Percentiles rank a stretch among this genome's conserved stretches.
Conservation (phyloP, 2,888 invertebrate species). For the Agonopterix alstromeriana region DNA sequence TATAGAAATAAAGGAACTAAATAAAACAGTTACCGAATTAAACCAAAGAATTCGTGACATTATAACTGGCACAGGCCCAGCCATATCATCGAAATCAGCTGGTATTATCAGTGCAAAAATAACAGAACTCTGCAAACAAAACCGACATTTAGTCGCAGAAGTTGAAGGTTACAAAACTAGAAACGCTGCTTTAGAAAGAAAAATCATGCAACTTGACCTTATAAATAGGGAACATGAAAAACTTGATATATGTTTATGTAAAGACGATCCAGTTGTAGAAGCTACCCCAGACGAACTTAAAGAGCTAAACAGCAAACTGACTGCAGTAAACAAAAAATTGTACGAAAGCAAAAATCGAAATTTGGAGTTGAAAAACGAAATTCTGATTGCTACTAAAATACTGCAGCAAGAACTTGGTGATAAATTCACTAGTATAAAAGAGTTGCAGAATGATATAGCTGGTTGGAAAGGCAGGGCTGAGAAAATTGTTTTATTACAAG, state of each 20-base stretch:
- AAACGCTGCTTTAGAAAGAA: slow-evolving; percentile 71
- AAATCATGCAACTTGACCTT: slow-evolving; percentile 60
- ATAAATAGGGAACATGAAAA: slow-evolving; percentile 51
- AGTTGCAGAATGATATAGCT: slow-evolving; percentile 72
- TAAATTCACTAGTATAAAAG: slow-evolving; percentile 79
- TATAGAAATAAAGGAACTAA: slow-evolving; percentile 54
- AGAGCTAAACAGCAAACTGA: slow-evolving; percentile 78
- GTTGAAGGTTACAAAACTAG: slow-evolving; percentile 77
- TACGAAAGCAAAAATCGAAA: slow-evolving; percentile 83
- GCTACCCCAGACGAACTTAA: slow-evolving; percentile 70
- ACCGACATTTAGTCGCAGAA: slow-evolving; percentile 79
- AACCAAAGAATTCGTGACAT: slow-evolving; percentile 70
- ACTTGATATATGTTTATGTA: slow-evolving; percentile 49
- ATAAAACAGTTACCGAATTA: slow-evolving; percentile 54
- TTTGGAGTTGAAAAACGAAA: slow-evolving; percentile 81
- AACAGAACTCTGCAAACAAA: slow-evolving; percentile 80
- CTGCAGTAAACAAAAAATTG: slow-evolving; percentile 77
- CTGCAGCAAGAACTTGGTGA: slow-evolving; percentile 87
- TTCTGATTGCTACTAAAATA: slow-evolving; percentile 84
- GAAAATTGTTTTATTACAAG: slow-evolving; percentile 82
- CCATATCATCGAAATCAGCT: slow-evolving; percentile 66
- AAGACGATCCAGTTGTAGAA: slow-evolving; percentile 52
- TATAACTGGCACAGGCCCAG: slow-evolving; percentile 60
- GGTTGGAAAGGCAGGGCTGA: slow-evolving; percentile 89
- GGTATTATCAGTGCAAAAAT: slow-evolving; percentile 80